Base-by-base conservation (phyloP, 2,113 vertebrate genomes). In the Notiomystis cincta region DNA sequence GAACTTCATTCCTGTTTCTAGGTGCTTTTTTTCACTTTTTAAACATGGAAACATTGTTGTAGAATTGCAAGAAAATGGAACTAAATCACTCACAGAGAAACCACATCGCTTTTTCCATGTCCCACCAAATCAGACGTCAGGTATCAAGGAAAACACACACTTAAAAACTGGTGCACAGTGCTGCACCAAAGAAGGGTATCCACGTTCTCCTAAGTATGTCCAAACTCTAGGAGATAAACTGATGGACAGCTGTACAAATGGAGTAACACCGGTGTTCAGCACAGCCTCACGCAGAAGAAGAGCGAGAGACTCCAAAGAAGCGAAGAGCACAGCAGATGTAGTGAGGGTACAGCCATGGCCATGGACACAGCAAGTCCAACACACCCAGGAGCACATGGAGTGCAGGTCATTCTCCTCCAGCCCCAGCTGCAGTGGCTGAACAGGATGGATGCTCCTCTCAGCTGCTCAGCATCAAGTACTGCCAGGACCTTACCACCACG, bases 31-130 rank as follows among this genome's bases (percentile, higher is more conserved):
- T 69, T 40, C 30, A 51, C 27, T 65, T 90, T 89, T 65, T 56
- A 66, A 44, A 7, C 27, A 40, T 13, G 10, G 76, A 48, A 65
- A 50, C 25, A 23, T 8, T 50, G 45, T 10, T 81, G 17, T 33
- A 83, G 40, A 72, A 69, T 10, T n/a, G 23, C 45, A 53, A 2
- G 28, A 95, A 86, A 86, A 81, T 42, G 11, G 10, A 90, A 61
- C n/a, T 54, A 81, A 81, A 45, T 45, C 50, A 53, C 25, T 61
- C 54, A 67, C 30, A 67, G 54, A 90, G 71, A 93, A 94, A 88
- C 9, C 44, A 72, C 40, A 50, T 6, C 17, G 14, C 5, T n/a
- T 88, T 38, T 61, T 61, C 33, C n/a, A 31, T 44, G n/a, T 77
- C 40, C 35, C 40, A 61, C 44, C 53, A 87, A 56, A 75, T 70